Conservation (phyloP, 2,888 invertebrate species). For the Odontomyia ornata region DNA sequence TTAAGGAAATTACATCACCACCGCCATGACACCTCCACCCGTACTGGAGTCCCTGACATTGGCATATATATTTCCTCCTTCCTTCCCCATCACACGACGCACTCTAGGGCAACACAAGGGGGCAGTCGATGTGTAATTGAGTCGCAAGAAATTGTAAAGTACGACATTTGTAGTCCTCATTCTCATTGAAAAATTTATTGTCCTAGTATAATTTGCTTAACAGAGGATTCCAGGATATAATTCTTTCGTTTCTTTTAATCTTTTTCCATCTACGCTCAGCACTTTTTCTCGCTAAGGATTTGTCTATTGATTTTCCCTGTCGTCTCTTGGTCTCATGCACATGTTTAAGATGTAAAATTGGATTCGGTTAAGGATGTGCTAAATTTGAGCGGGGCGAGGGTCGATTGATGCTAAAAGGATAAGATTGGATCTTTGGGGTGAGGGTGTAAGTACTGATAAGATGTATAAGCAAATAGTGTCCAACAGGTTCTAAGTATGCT, state of each 20-base stretch:
- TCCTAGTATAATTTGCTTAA: constrained; percentile 23
- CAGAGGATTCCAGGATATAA: neutral
- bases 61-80: constrained; percentile 14
- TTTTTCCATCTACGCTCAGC: neutral
- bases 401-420: constrained; percentile 12
- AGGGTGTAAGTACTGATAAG: neutral
- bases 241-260: neutral
- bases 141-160: constrained; percentile 22
- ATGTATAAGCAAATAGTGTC: neutral
- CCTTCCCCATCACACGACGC: neutral
- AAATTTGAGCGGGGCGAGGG: neutral
- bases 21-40: constrained; percentile 36
- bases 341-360: neutral
- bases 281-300: neutral
- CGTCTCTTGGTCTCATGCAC: neutral
- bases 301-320: constrained; percentile 29
- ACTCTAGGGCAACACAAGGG: neutral
- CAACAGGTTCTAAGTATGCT: constrained; percentile 9
- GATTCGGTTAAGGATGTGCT: neutral
- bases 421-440: neutral
- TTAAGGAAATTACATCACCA: constrained; percentile 38
- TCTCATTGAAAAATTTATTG: constrained; percentile 14
- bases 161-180: neutral
- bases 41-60: constrained; percentile 28
- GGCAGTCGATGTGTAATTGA: constrained; percentile 23